These are phyloP conservation scores for Sebastes vulpes DNA, from an alignment of 2,797 vertebrate species.

Conservation along the genomic window DNA sequence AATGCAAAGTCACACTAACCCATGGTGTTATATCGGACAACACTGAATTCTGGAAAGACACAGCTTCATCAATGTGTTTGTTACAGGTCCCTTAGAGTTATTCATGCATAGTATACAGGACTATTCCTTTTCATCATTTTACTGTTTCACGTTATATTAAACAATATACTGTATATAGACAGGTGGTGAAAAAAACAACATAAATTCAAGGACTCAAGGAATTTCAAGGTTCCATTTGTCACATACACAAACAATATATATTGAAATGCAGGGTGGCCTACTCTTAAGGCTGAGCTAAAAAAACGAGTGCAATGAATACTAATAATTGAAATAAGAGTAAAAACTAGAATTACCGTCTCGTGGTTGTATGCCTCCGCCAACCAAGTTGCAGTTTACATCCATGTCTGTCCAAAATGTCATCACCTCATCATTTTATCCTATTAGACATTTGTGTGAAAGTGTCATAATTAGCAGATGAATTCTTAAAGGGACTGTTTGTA, in stretches of 20 bases:
- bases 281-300: not conserved
- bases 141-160: not conserved
- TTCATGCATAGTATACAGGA: not conserved
- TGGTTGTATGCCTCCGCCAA: no score
- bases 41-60: not conserved
- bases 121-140: not conserved
- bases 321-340: not conserved
- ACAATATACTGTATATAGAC: not conserved
- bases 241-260: not conserved
- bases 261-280: not conserved
- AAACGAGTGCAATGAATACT: not conserved
- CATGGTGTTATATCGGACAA: not conserved
- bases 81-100: not conserved
- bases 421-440: not conserved
- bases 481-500: no score
- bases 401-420: not conserved
- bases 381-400: not conserved
- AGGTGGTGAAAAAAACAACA: not conserved
- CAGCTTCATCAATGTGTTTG: not conserved
- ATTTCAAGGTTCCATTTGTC: not conserved
- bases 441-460: not conserved
- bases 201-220: not conserved
- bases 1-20: slow-evolving; percentile 26
- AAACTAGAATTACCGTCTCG: not conserved
- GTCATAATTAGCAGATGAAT: no score